Percentiles rank a stretch among this genome's conserved stretches.
These are phyloP conservation scores for Pipistrellus pipistrellus DNA, from an alignment of 2,797 vertebrate genomes.

Conservation along the genomic window DNA sequence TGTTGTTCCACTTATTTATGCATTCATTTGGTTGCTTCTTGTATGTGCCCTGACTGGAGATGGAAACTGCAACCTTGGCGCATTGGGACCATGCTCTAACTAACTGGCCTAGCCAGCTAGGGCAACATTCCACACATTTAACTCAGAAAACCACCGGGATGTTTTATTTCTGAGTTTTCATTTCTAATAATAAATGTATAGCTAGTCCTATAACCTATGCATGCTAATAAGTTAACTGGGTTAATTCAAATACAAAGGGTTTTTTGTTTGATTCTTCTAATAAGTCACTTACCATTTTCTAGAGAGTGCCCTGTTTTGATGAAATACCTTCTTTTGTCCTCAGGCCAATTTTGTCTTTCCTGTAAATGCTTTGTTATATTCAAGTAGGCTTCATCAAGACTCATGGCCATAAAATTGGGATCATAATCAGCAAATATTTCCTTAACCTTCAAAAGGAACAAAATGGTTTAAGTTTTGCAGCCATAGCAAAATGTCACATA, in stretches of 20 bases:
- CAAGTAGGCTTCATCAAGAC: slow-evolving; percentile 98
- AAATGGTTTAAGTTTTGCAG: slow-evolving; percentile 70
- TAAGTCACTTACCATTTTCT: slow-evolving; percentile 85
- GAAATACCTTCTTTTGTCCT: slow-evolving; percentile 91
- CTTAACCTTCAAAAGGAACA: slow-evolving; percentile 91
- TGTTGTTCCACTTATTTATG: neutral
- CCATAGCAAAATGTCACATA: slow-evolving; percentile 65
- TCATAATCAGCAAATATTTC: slow-evolving; percentile 96
- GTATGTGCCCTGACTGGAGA: neutral
- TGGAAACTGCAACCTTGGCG: neutral
- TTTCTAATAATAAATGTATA: slow-evolving; percentile 58
- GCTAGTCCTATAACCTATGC: neutral
- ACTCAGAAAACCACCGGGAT: slow-evolving; percentile 1
- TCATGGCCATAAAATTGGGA: slow-evolving; percentile 94
- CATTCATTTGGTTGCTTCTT: neutral
- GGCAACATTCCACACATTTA: neutral
- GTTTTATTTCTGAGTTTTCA: slow-evolving; percentile 61
- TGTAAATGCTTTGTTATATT: slow-evolving; percentile 96
- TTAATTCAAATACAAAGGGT: slow-evolving; percentile 30
- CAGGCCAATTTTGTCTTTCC: slow-evolving; percentile 93
- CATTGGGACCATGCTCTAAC: neutral
- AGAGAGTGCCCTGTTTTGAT: slow-evolving; percentile 72
- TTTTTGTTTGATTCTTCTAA: slow-evolving; percentile 42
- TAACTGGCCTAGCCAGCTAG: neutral
- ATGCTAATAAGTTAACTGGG: neutral